phyloP scores from a whole-genome alignment of 1,140 invertebrate genomes.

The Medauroidea extradentata region DNA sequence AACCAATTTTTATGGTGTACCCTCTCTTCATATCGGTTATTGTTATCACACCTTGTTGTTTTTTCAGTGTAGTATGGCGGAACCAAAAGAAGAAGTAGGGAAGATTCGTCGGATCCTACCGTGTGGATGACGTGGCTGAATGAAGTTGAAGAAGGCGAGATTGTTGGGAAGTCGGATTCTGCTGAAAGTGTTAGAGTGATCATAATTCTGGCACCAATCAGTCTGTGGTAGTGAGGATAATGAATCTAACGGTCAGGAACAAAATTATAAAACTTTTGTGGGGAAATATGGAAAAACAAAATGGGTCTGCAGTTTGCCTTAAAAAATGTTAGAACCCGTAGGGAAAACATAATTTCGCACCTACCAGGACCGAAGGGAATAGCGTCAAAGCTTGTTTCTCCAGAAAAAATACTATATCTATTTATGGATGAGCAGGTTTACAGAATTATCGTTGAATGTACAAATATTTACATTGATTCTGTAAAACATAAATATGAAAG shows the following conservation, averaged over 20 bases:
- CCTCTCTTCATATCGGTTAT: no score
- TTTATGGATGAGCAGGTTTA: no score
- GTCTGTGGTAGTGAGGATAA: no score
- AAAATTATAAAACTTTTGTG: no score
- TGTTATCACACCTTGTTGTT: background rate
- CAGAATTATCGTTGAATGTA: slow-evolving; percentile 21
- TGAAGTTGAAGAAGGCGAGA: no score
- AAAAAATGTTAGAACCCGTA: background rate
- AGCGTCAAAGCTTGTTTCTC: slow-evolving; percentile 18
- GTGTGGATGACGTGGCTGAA: background rate
- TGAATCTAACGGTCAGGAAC: no score
- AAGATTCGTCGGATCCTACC: background rate
- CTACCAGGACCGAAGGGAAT: slow-evolving; percentile 16
- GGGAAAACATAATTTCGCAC: slow-evolving; percentile 8
- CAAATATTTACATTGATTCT: slow-evolving; percentile 24
- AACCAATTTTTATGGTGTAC: no score
- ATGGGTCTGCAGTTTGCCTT: background rate
- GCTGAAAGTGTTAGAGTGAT: background rate
- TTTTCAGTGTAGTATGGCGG: background rate
- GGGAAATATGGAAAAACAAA: slow-evolving; percentile 2
- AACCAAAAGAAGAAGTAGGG: background rate
- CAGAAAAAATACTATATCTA: slow-evolving; percentile 23
- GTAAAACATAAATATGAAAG: slow-evolving; percentile 22
- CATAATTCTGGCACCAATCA: background rate
- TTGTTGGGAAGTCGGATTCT: background rate